These are phyloP conservation scores for Erebia epiphron DNA, from an alignment of 2,888 invertebrate genomes.

Conservation along the genomic window DNA sequence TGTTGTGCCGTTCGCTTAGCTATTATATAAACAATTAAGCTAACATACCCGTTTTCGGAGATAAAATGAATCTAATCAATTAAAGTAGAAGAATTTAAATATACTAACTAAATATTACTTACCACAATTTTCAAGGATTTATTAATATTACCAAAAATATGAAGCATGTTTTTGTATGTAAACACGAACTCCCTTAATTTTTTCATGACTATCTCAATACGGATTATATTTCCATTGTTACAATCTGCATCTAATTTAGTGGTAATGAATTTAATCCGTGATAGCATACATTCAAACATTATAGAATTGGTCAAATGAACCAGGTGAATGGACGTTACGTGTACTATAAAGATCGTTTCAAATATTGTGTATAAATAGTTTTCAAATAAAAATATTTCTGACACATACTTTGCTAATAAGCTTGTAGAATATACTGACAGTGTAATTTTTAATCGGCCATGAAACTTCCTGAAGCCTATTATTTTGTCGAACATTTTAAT, in stretches of 20 bases:
- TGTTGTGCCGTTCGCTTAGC: too few species aligned
- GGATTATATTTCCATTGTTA: background rate
- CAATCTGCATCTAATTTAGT: conserved; percentile 1
- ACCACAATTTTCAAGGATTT: background rate
- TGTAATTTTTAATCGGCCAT: conserved; percentile 14
- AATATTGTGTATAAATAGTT: too few species aligned
- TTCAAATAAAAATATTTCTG: background rate
- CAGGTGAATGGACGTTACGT: background rate
- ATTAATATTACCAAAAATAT: background rate
- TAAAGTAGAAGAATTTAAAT: too few species aligned
- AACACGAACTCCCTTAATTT: background rate
- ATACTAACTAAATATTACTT: background rate
- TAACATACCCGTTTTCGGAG: too few species aligned
- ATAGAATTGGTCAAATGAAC: background rate
- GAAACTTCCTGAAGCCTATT: conserved; percentile 9
- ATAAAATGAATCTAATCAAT: too few species aligned
- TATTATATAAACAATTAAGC: too few species aligned
- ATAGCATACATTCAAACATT: conserved; percentile 3
- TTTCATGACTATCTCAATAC: background rate
- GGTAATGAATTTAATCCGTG: background rate
- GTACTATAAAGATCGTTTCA: background rate
- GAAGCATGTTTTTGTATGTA: conserved; percentile 4
- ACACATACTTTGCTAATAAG: background rate
- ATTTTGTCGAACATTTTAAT: conserved; percentile 26
- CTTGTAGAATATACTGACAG: background rate